Percentiles rank a stretch among this genome's conserved stretches.
These are phyloP conservation scores for Julus scandinavius DNA, from an alignment of 2,888 invertebrate species.

Conservation along the genomic window DNA sequence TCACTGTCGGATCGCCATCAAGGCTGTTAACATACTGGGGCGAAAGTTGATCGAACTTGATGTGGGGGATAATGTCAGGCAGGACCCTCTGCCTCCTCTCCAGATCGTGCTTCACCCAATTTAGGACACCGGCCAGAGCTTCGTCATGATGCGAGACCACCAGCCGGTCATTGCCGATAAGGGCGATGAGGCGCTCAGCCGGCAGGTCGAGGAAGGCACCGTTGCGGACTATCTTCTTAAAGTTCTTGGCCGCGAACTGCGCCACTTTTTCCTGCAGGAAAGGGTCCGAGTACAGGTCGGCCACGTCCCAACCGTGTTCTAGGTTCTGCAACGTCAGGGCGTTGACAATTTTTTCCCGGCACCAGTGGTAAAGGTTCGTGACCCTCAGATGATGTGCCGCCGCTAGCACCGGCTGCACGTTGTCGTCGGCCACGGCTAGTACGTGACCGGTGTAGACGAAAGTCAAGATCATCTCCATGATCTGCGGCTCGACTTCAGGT, in stretches of 20 bases:
- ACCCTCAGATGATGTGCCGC: slow-evolving; percentile 52
- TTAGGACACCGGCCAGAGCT: slow-evolving; percentile 45
- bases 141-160: slow-evolving; percentile 50
- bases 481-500: slow-evolving; percentile 42
- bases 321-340: slow-evolving; percentile 38
- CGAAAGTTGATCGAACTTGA: slow-evolving; percentile 53
- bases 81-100: slow-evolving; percentile 46
- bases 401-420: slow-evolving; percentile 52
- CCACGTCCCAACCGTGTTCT: slow-evolving; percentile 53
- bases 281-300: slow-evolving; percentile 54
- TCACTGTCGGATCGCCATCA: slow-evolving; percentile 49
- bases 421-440: neutral
- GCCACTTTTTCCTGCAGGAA: slow-evolving; percentile 49
- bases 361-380: slow-evolving; percentile 53
- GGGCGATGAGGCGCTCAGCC: slow-evolving; percentile 48
- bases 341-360: slow-evolving; percentile 26
- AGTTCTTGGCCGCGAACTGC: slow-evolving; percentile 53
- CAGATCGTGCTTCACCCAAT: slow-evolving; percentile 48
- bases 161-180: slow-evolving; percentile 52
- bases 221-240: slow-evolving; percentile 40
- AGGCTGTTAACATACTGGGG: slow-evolving; percentile 52
- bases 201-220: slow-evolving; percentile 47
- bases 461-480: slow-evolving; percentile 50
- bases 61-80: slow-evolving; percentile 54
- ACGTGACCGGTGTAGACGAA: slow-evolving; percentile 55